Base-by-base conservation (phyloP, 2,888 invertebrate species). In the Rotaria magnacalcarata region DNA sequence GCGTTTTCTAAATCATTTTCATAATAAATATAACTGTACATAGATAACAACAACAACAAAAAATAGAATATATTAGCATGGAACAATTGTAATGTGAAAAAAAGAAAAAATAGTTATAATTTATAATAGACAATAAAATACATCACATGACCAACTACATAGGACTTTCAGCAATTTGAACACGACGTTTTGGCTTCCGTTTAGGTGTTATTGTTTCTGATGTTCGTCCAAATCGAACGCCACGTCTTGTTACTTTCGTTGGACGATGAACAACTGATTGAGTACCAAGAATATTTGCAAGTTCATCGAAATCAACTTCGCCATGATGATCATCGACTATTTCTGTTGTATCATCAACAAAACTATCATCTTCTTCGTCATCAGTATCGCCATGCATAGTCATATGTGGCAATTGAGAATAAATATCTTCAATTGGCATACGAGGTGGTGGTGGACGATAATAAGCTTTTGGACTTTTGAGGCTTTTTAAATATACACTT, bases 261-360 rank as follows among this genome's bases (percentile, higher is more conserved):
- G 14, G 67, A 67, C 67, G 67, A 67, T 67, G 67, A 19, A 67
- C 67, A 27, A 67, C 67, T 41, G 67, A 67, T 67, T 67, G 67
- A 34, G 67, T 67, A 34, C 67, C 67, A 19, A 67, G 67, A 67
- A 67, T 67, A 67, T 67, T 67, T 19, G 67, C 67, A 67, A 67
- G 67, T 67, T 67, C 67, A 67, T 67, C 67, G 4, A 5, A 67
- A 67, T 67, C 67, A 16, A 67, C 67, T 67, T 67, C 67, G 19
- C 67, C 67, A 67, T 67, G 67, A 67, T 67, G 67, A 34, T 67
- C 34, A 67, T 67, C 67, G 14, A 19, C 19, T 14, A 67, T 34
- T 67, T 67, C 14, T 19, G 67, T 67, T 34, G 67, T 67, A 67
- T 67, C 67, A 67, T 67, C 67, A 27, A 67, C 67, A 41, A 67